Percentiles rank a stretch among this genome's conserved stretches.
Conservation (phyloP, 2,797 vertebrate species). For the Taenioides sp. region DNA sequence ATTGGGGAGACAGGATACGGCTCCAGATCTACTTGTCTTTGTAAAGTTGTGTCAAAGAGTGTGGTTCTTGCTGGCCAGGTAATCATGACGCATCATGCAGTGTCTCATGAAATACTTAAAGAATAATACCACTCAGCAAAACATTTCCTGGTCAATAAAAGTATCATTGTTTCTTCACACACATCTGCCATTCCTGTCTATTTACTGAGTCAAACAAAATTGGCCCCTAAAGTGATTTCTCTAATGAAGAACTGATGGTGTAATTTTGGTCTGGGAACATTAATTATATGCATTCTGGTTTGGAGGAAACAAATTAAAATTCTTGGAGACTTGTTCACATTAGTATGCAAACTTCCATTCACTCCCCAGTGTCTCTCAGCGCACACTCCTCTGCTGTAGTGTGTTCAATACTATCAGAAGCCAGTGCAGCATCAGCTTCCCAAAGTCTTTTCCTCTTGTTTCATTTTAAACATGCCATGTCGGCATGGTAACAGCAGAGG, state of each 20-base stretch:
- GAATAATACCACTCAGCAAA: neutral
- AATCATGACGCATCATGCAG: neutral
- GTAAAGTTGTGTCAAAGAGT: too few relatives aligned
- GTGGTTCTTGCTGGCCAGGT: too few relatives aligned
- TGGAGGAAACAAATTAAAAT: slow-evolving; percentile 6
- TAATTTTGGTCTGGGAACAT: neutral
- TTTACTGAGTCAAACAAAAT: neutral
- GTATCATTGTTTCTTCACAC: neutral
- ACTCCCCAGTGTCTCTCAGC: slow-evolving; percentile 35
- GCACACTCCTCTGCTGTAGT: slow-evolving; percentile 46
- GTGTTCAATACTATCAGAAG: slow-evolving; percentile 53
- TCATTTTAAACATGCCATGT: slow-evolving; percentile 57
- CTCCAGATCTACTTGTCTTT: too few relatives aligned
- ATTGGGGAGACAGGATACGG: too few relatives aligned
- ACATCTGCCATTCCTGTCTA: neutral
- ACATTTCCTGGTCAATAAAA: neutral
- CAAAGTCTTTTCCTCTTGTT: slow-evolving; percentile 43
- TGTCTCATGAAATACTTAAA: neutral
- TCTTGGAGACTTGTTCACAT: slow-evolving; percentile 37
- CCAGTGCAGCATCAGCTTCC: slow-evolving; percentile 42
- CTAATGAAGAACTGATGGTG: slow-evolving; percentile 19
- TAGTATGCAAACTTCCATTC: slow-evolving; percentile 51
- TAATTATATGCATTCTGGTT: slow-evolving; percentile 4
- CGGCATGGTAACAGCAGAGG: slow-evolving; percentile 42
- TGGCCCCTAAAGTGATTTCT: slow-evolving; percentile 1